Evolutionary conservation across 2,888 invertebrate species (phyloP).

Genomic region (Luperina nickerlii): DNA sequence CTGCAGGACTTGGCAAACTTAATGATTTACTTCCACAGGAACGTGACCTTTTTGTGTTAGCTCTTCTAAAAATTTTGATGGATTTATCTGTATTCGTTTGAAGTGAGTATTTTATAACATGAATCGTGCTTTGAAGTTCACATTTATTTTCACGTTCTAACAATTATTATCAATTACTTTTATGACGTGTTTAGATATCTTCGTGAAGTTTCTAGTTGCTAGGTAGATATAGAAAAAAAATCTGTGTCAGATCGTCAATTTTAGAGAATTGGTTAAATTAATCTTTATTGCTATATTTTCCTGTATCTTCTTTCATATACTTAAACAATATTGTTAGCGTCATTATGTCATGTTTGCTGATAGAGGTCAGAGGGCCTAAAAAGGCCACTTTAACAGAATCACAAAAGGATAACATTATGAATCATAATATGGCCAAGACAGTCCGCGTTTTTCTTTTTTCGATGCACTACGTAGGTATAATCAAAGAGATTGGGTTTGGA

Average conservation of each 20-base stretch:
- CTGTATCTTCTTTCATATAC: not conserved
- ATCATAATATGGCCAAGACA: too few species aligned
- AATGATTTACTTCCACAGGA: slow-evolving; percentile 67
- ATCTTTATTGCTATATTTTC: not conserved
- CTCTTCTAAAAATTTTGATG: slow-evolving; percentile 29
- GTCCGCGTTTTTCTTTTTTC: too few species aligned
- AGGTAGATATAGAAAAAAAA: not conserved
- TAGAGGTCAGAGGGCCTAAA: not conserved
- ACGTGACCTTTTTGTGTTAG: slow-evolving; percentile 62
- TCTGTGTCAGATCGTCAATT: not conserved
- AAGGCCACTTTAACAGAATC: too few species aligned
- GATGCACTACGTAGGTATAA: too few species aligned
- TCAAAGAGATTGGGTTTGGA: too few species aligned
- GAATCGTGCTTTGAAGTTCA: not conserved
- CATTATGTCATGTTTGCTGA: not conserved
- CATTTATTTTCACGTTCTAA: not conserved
- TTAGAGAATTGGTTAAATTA: not conserved
- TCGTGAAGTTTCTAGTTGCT: not conserved
- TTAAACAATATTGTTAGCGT: not conserved
- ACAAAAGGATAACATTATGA: too few species aligned
- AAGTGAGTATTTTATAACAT: slow-evolving; percentile 1
- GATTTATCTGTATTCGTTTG: not conserved
- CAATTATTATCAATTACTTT: not conserved
- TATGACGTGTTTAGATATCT: too few species aligned
- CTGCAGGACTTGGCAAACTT: slow-evolving; percentile 75